Conservation (phyloP, 1,140 invertebrate species). For the Atopsyche davidsoni region DNA sequence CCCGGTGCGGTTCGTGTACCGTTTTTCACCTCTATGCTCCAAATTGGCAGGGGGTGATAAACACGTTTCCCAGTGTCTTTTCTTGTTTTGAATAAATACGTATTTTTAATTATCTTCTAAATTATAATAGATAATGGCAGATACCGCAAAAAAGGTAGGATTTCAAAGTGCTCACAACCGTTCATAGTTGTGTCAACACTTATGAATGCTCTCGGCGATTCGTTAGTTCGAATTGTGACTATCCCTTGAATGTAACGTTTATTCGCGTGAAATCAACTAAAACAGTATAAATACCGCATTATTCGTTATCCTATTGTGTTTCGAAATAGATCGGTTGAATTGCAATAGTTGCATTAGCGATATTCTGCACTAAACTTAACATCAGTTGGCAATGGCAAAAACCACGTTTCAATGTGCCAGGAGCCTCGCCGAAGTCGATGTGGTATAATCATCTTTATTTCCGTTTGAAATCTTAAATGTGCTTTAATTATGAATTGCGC, state of each 20-base stretch:
- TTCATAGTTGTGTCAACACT: conserved; percentile 3
- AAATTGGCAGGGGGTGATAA: conserved; percentile 18
- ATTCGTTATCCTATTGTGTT: not conserved
- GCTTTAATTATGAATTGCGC: too few relatives aligned
- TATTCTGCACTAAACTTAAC: too few relatives aligned
- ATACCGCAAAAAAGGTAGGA: conserved; percentile 20
- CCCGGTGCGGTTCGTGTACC: too few relatives aligned
- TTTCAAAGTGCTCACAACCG: not conserved
- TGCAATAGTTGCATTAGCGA: too few relatives aligned
- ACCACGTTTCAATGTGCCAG: too few relatives aligned
- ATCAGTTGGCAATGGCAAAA: too few relatives aligned
- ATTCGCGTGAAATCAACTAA: too few relatives aligned
- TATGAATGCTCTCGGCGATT: not conserved
- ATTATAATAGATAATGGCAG: conserved; percentile 17
- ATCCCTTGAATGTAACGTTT: not conserved
- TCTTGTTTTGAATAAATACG: not conserved
- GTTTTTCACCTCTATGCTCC: too few relatives aligned
- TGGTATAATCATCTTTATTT: too few relatives aligned
- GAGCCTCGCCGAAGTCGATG: too few relatives aligned
- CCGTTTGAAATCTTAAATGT: too few relatives aligned
- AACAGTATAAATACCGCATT: too few relatives aligned
- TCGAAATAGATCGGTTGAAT: not conserved
- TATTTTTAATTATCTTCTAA: conserved; percentile 9
- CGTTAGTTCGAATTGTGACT: not conserved
- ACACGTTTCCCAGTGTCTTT: conserved; percentile 16